phyloP scores from a whole-genome alignment of 2,113 vertebrate species.

The Oreamnos americanus region DNA sequence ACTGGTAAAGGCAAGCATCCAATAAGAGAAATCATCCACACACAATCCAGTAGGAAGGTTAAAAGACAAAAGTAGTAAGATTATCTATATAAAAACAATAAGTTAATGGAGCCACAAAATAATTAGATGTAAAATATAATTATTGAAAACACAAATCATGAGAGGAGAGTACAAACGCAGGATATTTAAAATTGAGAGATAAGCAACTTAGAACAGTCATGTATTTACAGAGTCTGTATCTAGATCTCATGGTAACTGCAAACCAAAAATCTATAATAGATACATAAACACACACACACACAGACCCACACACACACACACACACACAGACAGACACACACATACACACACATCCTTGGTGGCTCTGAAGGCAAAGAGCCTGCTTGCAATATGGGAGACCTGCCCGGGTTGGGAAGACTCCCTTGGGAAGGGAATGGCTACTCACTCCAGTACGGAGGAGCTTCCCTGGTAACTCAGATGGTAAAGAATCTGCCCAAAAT shows the following conservation, averaged over 20 bases:
- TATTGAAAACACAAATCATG: fast-evolving
- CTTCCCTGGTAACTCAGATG: neutral
- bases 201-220: neutral
- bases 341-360: neutral
- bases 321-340: neutral
- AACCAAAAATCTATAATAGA: neutral
- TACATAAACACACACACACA: neutral
- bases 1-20: neutral
- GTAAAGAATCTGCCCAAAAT: neutral
- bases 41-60: neutral
- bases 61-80: neutral
- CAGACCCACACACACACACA: too few species aligned
- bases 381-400: neutral
- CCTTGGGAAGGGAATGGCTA: neutral
- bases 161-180: neutral
- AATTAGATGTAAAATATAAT: neutral
- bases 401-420: neutral
- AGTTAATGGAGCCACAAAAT: neutral
- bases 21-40: neutral
- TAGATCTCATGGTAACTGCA: neutral
- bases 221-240: neutral
- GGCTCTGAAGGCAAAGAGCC: neutral
- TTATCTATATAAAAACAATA: neutral
- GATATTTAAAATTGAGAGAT: neutral
- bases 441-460: neutral